phyloP scores from a whole-genome alignment of 2,888 invertebrate species.

The Ornithoptera alexandrae region DNA sequence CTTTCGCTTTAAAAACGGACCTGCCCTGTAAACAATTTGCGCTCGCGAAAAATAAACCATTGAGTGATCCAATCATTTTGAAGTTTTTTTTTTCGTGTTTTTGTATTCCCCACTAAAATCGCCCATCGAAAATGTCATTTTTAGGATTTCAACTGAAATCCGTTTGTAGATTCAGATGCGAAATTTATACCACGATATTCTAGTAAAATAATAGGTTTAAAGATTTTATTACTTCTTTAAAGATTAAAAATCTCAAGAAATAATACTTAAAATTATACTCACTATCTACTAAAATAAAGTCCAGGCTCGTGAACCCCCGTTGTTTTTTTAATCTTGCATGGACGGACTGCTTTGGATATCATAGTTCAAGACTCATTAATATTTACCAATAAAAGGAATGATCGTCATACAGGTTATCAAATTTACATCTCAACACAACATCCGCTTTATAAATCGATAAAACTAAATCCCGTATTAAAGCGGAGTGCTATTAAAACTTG shows the following conservation, averaged over 20 bases:
- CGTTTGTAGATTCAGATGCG: not conserved
- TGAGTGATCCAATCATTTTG: constrained; percentile 20
- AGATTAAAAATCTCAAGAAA: too few relatives aligned
- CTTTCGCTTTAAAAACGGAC: constrained; percentile 19
- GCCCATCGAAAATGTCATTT: constrained; percentile 13
- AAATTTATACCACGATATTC: not conserved
- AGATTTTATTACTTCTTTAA: too few relatives aligned
- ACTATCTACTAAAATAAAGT: too few relatives aligned
- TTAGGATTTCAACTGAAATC: constrained; percentile 3
- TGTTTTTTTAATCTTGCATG: too few relatives aligned
- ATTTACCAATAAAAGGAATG: too few relatives aligned
- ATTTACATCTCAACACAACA: not conserved
- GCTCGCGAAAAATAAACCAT: constrained; percentile 24
- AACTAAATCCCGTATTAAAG: constrained; percentile 15
- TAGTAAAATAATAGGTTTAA: not conserved
- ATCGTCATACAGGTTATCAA: too few relatives aligned
- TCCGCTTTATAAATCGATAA: constrained; percentile 1
- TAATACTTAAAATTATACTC: too few relatives aligned
- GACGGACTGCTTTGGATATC: too few relatives aligned
- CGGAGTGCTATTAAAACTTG: constrained; percentile 30
- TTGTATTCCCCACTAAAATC: constrained; percentile 4
- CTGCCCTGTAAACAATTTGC: constrained; percentile 25
- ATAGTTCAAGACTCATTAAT: too few relatives aligned
- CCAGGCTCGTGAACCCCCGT: too few relatives aligned
- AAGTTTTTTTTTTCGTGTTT: not conserved